Evolutionary conservation across 37 sponge, comb jelly and placozoan genomes (phyloP), one percentile per base, ranked within the genome.

Genomic region (Axinella damicornis): DNA sequence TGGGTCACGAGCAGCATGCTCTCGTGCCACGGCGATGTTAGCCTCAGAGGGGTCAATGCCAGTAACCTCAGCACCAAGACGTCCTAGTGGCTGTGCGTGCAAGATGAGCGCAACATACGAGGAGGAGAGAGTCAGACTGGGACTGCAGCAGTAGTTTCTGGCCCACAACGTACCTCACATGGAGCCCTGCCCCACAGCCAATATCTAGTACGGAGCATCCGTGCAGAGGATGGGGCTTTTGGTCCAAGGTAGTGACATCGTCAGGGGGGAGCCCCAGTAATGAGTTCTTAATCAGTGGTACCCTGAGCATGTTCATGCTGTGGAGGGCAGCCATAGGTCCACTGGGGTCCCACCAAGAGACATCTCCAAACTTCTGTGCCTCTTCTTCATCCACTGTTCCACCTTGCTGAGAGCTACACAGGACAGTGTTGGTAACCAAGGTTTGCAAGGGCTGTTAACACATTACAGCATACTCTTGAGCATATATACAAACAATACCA

Each of bases 131-230:
- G 46, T 46, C 46, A 12, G 46, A 9, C 46, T 46, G 9, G 46
- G 46, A 9, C 4, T 12, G 46, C 9, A 4, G 46, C 46, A 9
- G 9, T 9, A 46, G 46, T n/a, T n/a, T n/a, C n/a, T n/a, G n/a
- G n/a, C n/a, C n/a, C 68, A 0, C 6, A 11, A 17, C 52, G 37
- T 67, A 91, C 92, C 83, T 91, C 92, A 70, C 78, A 76, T 34
- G 85, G 63, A 60, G 85, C 66, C 92, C 92, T 16, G 64, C 82
- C 30, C 92, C 92, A 85, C 92, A 91, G 1, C 92, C 92, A 54
- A 91, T 83, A 81, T 91, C 92, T 16, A 91, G 57, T 32, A 91
- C 71, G 0, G 22, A 65, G 21, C 39, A 71, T 39, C 87, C 87
- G 32, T 72, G 73, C 37, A 91, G 66, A n/a, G 87, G 86, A 9